These are phyloP conservation scores for Periophthalmodon schlosseri DNA, from an alignment of 2,113 vertebrate species.

Conservation along the genomic window DNA sequence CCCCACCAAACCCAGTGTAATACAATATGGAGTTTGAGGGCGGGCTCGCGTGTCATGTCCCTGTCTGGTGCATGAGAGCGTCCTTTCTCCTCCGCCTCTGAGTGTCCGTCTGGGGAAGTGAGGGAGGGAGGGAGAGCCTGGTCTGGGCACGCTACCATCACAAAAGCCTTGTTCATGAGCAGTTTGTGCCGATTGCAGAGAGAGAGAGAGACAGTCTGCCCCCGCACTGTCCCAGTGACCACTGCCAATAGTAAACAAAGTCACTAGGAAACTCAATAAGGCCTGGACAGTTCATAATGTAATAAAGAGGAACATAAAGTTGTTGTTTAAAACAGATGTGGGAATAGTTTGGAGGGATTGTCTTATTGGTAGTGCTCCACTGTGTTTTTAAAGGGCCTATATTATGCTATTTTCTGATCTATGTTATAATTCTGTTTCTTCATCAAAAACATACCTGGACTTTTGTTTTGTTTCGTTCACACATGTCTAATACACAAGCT, in stretches of 20 bases:
- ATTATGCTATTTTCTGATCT: too few species aligned
- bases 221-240: neutral
- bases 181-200: neutral
- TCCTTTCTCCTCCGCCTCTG: neutral
- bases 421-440: too few species aligned
- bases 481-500: too few species aligned
- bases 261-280: too few species aligned
- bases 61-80: neutral
- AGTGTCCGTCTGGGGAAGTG: too few species aligned
- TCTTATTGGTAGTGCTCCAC: neutral
- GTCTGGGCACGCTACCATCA: neutral
- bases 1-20: neutral
- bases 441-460: too few species aligned
- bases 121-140: too few species aligned
- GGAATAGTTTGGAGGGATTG: neutral
- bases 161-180: neutral
- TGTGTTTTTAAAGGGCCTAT: neutral
- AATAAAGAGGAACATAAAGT: too few species aligned
- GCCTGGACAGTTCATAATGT: neutral
- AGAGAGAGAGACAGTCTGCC: neutral
- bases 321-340: neutral
- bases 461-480: too few species aligned
- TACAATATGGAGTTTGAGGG: neutral
- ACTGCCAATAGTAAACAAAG: neutral
- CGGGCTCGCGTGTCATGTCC: neutral